Percentiles rank a stretch among this genome's conserved stretches.
Conservation (phyloP, 2,888 invertebrate genomes). For the Andrena hattorfiana region DNA sequence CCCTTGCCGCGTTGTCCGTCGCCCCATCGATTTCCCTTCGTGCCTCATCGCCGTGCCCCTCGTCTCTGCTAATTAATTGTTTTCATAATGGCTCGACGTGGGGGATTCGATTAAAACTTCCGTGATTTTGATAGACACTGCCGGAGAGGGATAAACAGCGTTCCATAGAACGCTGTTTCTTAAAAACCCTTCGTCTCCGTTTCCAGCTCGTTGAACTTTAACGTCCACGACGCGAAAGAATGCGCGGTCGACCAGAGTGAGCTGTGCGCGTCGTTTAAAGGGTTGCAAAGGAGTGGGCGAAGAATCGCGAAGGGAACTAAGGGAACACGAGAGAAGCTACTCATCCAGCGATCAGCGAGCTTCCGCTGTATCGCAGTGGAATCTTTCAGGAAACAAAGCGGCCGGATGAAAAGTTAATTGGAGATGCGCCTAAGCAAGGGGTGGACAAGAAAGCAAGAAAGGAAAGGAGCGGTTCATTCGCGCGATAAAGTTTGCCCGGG, state of each 20-base stretch:
- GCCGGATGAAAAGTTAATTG: conserved; percentile 46
- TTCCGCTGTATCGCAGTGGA: conserved; percentile 21
- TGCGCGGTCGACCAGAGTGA: not conserved
- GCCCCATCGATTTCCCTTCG: conserved; percentile 36
- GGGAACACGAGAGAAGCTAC: not conserved
- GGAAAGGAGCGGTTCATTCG: conserved; percentile 36
- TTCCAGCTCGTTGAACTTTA: not conserved
- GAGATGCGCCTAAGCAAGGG: conserved; percentile 6
- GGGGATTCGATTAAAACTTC: conserved; percentile 45
- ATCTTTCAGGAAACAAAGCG: conserved; percentile 24
- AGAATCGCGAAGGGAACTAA: not conserved
- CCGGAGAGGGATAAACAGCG: conserved; percentile 10
- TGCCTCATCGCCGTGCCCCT: not conserved
- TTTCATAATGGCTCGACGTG: conserved; percentile 32
- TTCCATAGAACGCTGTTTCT: not conserved
- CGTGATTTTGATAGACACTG: not conserved
- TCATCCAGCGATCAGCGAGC: no score
- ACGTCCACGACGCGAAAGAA: not conserved
- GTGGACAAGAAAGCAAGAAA: conserved; percentile 6
- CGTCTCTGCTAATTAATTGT: conserved; percentile 37
- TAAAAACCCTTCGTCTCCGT: not conserved
- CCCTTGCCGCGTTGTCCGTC: not conserved
- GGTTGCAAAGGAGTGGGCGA: not conserved
- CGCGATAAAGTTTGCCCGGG: conserved; percentile 47
- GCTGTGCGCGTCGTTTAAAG: not conserved